These are phyloP conservation scores for Branchinecta lynchi DNA, from an alignment of 1,140 invertebrate species.

Conservation along the genomic window DNA sequence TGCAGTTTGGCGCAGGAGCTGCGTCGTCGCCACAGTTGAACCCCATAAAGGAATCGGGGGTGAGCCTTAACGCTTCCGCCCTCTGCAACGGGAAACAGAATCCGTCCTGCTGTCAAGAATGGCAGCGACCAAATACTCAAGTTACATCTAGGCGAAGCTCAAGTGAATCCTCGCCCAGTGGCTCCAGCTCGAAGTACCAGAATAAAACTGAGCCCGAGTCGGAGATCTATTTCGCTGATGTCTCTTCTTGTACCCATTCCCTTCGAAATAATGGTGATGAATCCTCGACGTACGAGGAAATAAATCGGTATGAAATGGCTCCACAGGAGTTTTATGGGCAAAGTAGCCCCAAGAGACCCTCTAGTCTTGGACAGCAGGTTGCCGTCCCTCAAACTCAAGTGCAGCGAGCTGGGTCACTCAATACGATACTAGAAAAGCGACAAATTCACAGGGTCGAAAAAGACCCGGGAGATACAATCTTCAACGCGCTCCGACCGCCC, in stretches of 20 bases:
- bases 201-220: slow-evolving; percentile 35
- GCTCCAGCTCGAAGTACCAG: background rate
- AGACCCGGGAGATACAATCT: background rate
- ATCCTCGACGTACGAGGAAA: slow-evolving; percentile 21
- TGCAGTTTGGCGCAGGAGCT: background rate
- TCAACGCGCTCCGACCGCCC: background rate
- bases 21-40: background rate
- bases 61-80: background rate
- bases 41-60: background rate
- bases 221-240: slow-evolving; percentile 68
- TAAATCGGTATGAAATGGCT: slow-evolving; percentile 13
- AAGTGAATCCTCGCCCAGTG: background rate
- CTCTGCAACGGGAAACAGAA: slow-evolving; percentile 8
- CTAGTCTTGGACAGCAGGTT: slow-evolving; percentile 6
- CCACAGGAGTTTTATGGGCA: background rate
- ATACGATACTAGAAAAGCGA: slow-evolving; percentile 3
- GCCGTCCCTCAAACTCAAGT: slow-evolving; percentile 7
- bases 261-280: slow-evolving; percentile 38
- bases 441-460: background rate
- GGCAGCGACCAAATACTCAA: background rate
- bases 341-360: background rate
- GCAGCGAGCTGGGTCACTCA: background rate
- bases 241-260: slow-evolving; percentile 54
- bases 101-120: slow-evolving; percentile 11
- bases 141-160: background rate